A percentile compares a stretch with the other conserved stretches of the same genome.
These are phyloP conservation scores for Idaea aversata DNA, from an alignment of 2,888 invertebrate genomes.

Conservation along the genomic window DNA sequence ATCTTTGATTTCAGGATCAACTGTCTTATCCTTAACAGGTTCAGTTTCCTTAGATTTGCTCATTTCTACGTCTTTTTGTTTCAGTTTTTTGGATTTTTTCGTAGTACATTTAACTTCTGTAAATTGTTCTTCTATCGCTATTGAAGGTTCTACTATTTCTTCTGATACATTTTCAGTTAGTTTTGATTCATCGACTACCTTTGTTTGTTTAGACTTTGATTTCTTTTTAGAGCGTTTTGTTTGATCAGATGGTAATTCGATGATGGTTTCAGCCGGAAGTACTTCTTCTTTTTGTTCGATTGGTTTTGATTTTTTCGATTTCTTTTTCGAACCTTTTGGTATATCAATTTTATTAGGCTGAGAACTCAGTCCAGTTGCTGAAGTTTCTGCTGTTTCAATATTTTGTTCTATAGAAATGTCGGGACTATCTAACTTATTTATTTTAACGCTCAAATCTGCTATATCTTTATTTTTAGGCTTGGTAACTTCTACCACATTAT, in stretches of 20 bases:
- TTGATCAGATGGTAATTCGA: slow-evolving; percentile 18
- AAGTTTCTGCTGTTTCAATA: slow-evolving; percentile 3
- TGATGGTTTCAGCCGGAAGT: background rate
- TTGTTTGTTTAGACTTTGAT: slow-evolving; percentile 28
- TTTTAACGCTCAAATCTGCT: background rate
- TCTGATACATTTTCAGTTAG: slow-evolving; percentile 12
- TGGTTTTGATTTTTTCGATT: slow-evolving; percentile 13
- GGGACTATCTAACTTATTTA: background rate
- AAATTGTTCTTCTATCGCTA: slow-evolving; percentile 23
- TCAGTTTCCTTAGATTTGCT: slow-evolving; percentile 1
- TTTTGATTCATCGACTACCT: slow-evolving; percentile 11
- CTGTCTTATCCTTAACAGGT: slow-evolving; percentile 7
- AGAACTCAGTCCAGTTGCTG: background rate
- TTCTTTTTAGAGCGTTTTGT: slow-evolving; percentile 36
- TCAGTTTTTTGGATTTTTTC: slow-evolving; percentile 42
- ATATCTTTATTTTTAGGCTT: background rate
- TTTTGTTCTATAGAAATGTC: background rate
- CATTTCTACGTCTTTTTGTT: slow-evolving; percentile 12
- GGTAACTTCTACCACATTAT: background rate
- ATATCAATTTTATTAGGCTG: background rate
- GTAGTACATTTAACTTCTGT: slow-evolving; percentile 47
- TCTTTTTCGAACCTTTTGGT: slow-evolving; percentile 18
- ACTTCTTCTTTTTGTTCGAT: slow-evolving; percentile 3
- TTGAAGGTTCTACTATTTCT: slow-evolving; percentile 14
- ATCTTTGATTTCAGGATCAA: slow-evolving; percentile 14